These are phyloP conservation scores for Pterostichus niger DNA, from an alignment of 2,888 invertebrate species.

Conservation along the genomic window DNA sequence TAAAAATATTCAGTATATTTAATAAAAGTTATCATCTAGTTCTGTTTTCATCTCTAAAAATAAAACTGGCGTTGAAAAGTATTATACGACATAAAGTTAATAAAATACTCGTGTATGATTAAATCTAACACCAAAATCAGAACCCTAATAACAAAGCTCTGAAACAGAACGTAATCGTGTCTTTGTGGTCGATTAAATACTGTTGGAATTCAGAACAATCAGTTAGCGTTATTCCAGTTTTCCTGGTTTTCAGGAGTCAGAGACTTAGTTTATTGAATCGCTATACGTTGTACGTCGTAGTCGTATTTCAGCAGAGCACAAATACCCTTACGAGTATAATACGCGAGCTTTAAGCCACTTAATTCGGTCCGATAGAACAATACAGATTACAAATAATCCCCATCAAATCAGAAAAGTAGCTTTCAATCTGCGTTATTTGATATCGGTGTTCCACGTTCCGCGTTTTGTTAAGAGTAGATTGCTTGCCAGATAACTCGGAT, in stretches of 20 bases:
- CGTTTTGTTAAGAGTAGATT: constrained; percentile 30
- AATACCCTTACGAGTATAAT: constrained; percentile 33
- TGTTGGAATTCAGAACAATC: not conserved
- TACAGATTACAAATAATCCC: constrained; percentile 50
- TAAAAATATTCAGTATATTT: no score
- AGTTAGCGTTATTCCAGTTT: constrained; percentile 7
- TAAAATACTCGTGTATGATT: not conserved
- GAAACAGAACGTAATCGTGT: constrained; percentile 7
- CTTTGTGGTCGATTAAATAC: constrained; percentile 20
- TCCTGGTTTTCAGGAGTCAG: not conserved
- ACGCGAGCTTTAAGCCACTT: constrained; percentile 34
- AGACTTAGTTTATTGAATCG: constrained; percentile 18
- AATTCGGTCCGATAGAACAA: constrained; percentile 44
- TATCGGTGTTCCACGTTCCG: not conserved
- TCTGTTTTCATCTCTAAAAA: no score
- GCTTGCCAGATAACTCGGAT: not conserved
- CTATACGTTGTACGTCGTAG: not conserved
- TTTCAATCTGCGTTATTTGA: constrained; percentile 41
- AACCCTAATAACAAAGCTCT: no score
- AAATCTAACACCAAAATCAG: not conserved
- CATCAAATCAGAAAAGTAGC: constrained; percentile 42
- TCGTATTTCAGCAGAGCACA: not conserved
- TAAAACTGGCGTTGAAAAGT: no score
- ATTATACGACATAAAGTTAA: no score
- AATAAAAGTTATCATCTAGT: no score